Conservation (phyloP, 1,140 invertebrate genomes). For the Drosophila trapezifrons region DNA sequence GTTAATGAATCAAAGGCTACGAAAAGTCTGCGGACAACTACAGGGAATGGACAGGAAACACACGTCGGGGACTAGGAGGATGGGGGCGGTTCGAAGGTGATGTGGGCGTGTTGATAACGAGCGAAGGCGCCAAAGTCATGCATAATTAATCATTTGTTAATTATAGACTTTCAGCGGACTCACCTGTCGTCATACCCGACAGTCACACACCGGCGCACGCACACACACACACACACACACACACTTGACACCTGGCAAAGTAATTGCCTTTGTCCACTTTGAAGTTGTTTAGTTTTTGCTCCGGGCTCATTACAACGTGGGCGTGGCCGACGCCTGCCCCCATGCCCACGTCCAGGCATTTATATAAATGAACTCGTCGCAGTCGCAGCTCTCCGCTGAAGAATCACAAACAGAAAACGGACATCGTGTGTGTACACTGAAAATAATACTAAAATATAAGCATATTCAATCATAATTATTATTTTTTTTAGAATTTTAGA, state of each 20-base stretch:
- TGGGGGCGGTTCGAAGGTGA: conserved; percentile 21
- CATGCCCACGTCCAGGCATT: conserved; percentile 54
- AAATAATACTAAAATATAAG: background rate
- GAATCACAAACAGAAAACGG: conserved; percentile 31
- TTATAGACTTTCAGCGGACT: conserved; percentile 67
- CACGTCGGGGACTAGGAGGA: background rate
- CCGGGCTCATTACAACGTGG: conserved; percentile 64
- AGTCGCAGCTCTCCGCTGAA: conserved; percentile 42
- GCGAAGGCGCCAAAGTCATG: conserved; percentile 71
- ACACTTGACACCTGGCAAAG: conserved; percentile 76
- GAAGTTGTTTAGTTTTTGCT: conserved; percentile 71
- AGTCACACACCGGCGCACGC: conserved; percentile 1
- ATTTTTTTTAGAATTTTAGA: no score
- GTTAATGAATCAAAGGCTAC: conserved; percentile 79
- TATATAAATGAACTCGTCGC: conserved; percentile 79
- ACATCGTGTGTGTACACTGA: conserved; percentile 28
- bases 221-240: conserved; percentile 42
- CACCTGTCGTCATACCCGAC: conserved; percentile 46
- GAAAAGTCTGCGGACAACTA: conserved; percentile 67
- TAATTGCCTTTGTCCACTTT: conserved; percentile 80
- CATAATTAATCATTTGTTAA: conserved; percentile 83
- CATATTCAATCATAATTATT: no score
- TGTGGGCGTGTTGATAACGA: conserved; percentile 75
- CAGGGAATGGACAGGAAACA: conserved; percentile 56
- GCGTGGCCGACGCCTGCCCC: conserved; percentile 25